Evolutionary conservation across 2,888 invertebrate species (phyloP).

Genomic region (Coelopa pilipes): DNA sequence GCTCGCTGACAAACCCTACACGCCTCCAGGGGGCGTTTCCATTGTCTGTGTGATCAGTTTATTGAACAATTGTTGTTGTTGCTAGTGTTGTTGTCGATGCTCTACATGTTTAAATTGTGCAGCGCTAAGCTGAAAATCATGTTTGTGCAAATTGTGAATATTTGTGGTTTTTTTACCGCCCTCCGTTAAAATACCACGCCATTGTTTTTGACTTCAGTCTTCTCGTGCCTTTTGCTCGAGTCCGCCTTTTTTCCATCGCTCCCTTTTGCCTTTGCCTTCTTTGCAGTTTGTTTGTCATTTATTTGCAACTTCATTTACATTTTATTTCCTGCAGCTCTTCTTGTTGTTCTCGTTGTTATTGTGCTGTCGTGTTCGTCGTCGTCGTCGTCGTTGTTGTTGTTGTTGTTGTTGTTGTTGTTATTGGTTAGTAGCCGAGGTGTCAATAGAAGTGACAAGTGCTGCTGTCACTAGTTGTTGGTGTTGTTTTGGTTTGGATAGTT

Average conservation of each 20-base stretch:
- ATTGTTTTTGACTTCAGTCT: constrained; percentile 8
- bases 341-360: not conserved
- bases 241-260: not conserved
- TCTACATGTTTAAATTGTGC: constrained; percentile 41
- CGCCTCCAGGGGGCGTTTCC: constrained; percentile 8
- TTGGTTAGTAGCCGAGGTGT: constrained; percentile 22
- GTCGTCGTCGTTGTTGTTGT: constrained; percentile 12
- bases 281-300: constrained; percentile 9
- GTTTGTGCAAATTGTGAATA: constrained; percentile 29
- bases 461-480: not conserved
- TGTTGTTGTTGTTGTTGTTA: constrained; percentile 11
- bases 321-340: constrained; percentile 3
- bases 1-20: constrained; percentile 6
- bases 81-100: constrained; percentile 43
- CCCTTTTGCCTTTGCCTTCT: not conserved
- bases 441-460: constrained; percentile 22
- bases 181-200: too few relatives aligned
- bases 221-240: not conserved
- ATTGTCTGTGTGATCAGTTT: constrained; percentile 23
- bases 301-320: constrained; percentile 3
- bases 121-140: constrained; percentile 47
- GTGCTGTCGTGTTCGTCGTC: not conserved
- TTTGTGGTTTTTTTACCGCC: constrained; percentile 24
- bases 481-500: not conserved
- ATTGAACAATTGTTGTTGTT: constrained; percentile 36